phyloP scores from a whole-genome alignment of 1,140 invertebrate species.

The Trachelipus rathkii region DNA sequence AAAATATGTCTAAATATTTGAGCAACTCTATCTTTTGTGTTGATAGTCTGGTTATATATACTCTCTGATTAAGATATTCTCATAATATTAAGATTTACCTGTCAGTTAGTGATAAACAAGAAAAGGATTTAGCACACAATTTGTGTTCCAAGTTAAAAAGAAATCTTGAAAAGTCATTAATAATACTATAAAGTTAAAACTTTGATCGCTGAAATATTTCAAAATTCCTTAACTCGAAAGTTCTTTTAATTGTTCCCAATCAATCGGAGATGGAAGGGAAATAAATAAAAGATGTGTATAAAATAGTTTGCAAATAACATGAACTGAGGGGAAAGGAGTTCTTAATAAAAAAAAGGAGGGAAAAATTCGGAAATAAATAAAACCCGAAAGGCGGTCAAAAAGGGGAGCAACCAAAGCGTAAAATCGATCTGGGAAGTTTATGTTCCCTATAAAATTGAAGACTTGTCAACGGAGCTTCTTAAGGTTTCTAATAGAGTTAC shows the following conservation, averaged over 20 bases:
- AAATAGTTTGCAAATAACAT: background rate
- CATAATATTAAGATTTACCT: too few relatives aligned
- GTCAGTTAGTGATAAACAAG: too few relatives aligned
- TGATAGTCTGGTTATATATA: too few relatives aligned
- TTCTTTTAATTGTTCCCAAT: background rate
- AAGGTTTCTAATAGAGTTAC: slow-evolving; percentile 1
- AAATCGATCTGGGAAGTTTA: slow-evolving; percentile 5
- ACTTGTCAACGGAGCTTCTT: background rate
- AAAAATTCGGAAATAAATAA: background rate
- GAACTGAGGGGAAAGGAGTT: background rate
- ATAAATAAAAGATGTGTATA: background rate
- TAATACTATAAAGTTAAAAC: too few relatives aligned
- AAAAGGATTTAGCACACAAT: too few relatives aligned
- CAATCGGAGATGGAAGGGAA: background rate
- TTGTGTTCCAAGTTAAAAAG: too few relatives aligned
- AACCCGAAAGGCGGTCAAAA: background rate
- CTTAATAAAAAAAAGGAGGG: background rate
- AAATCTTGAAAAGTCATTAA: too few relatives aligned
- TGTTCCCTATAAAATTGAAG: slow-evolving; percentile 7
- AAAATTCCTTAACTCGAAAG: background rate
- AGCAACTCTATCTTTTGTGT: too few relatives aligned
- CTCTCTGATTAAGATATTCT: too few relatives aligned
- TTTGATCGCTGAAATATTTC: background rate
- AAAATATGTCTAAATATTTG: too few relatives aligned
- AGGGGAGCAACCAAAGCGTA: background rate